Base-by-base conservation (phyloP, 2,113 vertebrate genomes). In the Phasianus colchicus region DNA sequence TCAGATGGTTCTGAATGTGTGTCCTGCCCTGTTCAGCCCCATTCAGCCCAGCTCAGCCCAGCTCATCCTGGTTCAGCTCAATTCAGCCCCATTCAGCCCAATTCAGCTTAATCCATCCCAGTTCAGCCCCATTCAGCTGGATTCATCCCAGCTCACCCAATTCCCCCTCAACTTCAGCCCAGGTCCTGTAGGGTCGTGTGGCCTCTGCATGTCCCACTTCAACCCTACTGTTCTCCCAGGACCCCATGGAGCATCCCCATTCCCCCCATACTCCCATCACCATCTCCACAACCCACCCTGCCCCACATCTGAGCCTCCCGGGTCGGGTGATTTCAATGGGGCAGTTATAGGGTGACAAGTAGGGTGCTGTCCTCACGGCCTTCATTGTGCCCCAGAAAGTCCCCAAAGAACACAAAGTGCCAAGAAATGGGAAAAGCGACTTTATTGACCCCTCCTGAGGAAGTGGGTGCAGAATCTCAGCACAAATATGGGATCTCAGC, bases 401-500 rank as follows among this genome's bases (percentile, higher is more conserved):
- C 15, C 36, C 61, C 60, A 63, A 5, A 38, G 60, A 63, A 15
- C 60, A 15, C 36, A 25, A 5, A 38, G 3, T 1, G 25, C 7
- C 50, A 60, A 57, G n/a, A 47, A 50, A 30, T 11, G 25, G 67
- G 45, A 36, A 10, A 71, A 91, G 57, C 24, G 9, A 40, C 61
- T 91, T 91, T 95, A 93, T 93, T 91, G 77, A 32, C 3, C 9
- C 15, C 18, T 29, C 61, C 61, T 8, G 36, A 36, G 34, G 21
- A 14, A 8, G 22, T 6, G 65, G 21, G 32, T 34, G 43, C 32
- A 13, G 48, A 27, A 15, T 6, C 19, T 10, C 5, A 4, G 27
- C 0, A 4, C 10, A 29, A 21, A 10, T 18, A 16, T 9, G 15
- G 19, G 13, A 3, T 2, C 13, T 8, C 4, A 2, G 70, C 10